Conservation (phyloP, 2,797 vertebrate genomes). For the Falco peregrinus region DNA sequence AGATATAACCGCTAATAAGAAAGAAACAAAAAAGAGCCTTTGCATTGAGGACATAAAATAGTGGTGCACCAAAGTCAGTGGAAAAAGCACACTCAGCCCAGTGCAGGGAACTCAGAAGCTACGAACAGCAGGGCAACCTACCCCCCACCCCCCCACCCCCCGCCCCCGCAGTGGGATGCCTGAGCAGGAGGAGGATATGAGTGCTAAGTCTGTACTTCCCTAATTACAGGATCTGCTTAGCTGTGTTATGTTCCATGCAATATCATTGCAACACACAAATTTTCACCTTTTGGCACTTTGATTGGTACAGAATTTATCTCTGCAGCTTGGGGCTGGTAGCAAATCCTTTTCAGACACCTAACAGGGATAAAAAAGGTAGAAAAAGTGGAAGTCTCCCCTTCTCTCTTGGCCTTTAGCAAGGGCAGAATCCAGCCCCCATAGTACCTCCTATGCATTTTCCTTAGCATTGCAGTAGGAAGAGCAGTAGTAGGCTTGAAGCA, state of each 20-base stretch:
- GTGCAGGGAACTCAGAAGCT: background rate
- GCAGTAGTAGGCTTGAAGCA: background rate
- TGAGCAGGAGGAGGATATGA: background rate
- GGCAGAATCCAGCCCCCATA: background rate
- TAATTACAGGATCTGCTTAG: constrained; percentile 23
- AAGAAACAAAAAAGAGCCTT: background rate
- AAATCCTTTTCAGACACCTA: background rate
- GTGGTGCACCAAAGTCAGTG: background rate
- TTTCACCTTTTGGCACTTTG: constrained; percentile 20
- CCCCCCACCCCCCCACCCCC: too few relatives aligned
- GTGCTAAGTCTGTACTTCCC: background rate
- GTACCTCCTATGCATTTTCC: background rate
- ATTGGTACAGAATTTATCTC: constrained; percentile 24
- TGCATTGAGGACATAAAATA: background rate
- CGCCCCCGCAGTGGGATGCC: background rate
- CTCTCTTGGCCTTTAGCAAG: background rate
- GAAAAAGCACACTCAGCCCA: background rate
- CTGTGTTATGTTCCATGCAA: background rate
- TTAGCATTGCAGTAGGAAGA: background rate
- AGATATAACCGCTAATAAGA: background rate
- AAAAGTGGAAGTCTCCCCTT: background rate
- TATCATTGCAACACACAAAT: background rate
- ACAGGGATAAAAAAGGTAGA: background rate
- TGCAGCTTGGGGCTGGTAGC: background rate
- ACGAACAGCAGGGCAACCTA: background rate